Evolutionary conservation across 2,797 vertebrate species (phyloP).

Genomic region (Aldrovandia affinis): DNA sequence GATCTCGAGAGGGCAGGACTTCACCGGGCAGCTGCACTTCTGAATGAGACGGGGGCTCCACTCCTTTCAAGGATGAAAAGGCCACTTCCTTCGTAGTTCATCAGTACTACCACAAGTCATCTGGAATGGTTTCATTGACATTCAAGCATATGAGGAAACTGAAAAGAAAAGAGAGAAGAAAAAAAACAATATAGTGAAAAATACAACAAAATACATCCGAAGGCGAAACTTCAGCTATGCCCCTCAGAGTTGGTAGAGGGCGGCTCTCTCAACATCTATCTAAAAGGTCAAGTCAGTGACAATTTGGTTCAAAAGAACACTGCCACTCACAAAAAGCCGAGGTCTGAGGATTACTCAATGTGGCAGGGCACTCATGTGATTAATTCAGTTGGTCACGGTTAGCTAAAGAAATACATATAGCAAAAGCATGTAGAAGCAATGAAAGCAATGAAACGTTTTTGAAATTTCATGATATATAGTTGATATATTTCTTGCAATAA

Average conservation of each 20-base stretch:
- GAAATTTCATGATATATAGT: constrained; percentile 66
- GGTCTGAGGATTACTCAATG: background rate
- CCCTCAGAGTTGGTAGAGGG: background rate
- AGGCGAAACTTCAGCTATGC: background rate
- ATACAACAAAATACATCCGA: constrained; percentile 8
- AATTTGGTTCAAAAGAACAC: constrained; percentile 1
- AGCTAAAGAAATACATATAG: too few species aligned
- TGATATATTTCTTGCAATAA: constrained; percentile 63
- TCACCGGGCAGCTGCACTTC: background rate
- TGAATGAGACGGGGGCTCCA: background rate
- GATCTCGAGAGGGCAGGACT: background rate
- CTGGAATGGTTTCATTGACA: constrained; percentile 44
- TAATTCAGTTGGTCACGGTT: too few species aligned
- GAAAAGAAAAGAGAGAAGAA: constrained; percentile 35
- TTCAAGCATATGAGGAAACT: constrained; percentile 41
- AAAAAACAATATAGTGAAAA: constrained; percentile 40
- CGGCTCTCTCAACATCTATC: constrained; percentile 26
- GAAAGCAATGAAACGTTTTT: too few species aligned
- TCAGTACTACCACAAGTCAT: background rate
- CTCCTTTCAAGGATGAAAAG: too few species aligned
- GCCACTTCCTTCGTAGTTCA: background rate
- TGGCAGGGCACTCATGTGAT: background rate
- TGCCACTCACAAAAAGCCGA: constrained; percentile 31
- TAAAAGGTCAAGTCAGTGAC: background rate
- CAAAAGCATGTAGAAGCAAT: too few species aligned